A percentile compares a stretch with the other conserved stretches of the same genome.
These are phyloP conservation scores for Muscidifurax raptorellus DNA, from an alignment of 1,140 invertebrate genomes.

Conservation along the genomic window DNA sequence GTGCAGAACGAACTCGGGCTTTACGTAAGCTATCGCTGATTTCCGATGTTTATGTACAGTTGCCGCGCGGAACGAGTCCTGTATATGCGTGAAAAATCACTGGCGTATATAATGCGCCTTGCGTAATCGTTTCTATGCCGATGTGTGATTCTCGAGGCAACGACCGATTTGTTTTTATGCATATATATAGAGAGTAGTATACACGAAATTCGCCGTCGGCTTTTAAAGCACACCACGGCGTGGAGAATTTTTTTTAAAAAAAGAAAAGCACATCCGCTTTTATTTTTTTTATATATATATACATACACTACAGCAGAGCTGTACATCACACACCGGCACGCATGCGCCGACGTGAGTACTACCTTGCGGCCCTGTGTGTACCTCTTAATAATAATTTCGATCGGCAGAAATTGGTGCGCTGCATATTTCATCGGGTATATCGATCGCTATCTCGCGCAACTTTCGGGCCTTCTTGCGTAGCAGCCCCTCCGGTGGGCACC, in stretches of 20 bases:
- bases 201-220: too few species aligned
- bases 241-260: neutral
- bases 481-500: constrained; percentile 48
- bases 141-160: too few species aligned
- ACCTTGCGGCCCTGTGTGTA: constrained; percentile 60
- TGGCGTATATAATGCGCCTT: too few species aligned
- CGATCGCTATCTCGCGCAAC: constrained; percentile 73
- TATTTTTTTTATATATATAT: neutral
- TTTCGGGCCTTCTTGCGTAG: constrained; percentile 63
- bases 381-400: constrained; percentile 75
- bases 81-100: too few species aligned
- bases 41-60: neutral
- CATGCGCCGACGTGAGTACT: constrained; percentile 37
- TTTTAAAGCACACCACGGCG: too few species aligned
- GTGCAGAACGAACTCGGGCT: neutral
- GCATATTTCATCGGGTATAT: constrained; percentile 69
- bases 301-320: neutral
- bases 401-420: constrained; percentile 71
- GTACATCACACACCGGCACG: too few species aligned
- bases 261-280: neutral
- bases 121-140: too few species aligned
- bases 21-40: neutral
- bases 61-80: too few species aligned
- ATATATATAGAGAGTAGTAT: too few species aligned
- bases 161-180: too few species aligned